Evolutionary conservation across 2,797 vertebrate species (phyloP).

Genomic region (Clarias laeviceps): DNA sequence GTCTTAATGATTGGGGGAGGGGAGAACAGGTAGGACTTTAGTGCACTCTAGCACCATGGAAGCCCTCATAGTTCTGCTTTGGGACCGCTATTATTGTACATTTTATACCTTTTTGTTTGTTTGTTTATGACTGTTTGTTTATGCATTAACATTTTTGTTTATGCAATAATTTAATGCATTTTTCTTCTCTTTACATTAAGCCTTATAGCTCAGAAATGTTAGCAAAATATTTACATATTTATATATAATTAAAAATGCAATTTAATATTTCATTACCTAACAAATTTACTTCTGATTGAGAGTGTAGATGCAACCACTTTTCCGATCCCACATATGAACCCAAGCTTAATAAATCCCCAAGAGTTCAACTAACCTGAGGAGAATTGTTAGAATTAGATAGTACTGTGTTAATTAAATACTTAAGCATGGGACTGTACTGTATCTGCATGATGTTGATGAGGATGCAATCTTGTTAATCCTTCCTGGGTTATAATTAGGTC

Average conservation of each 20-base stretch:
- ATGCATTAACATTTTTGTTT: neutral
- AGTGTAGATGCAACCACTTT: neutral
- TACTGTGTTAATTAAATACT: constrained; percentile 56
- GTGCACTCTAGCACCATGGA: neutral
- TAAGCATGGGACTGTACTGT: constrained; percentile 50
- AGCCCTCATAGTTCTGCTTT: neutral
- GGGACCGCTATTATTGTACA: neutral
- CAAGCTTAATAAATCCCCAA: constrained; percentile 31
- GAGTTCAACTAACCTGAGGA: neutral
- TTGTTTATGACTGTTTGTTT: neutral
- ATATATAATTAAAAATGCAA: neutral
- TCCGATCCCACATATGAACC: constrained; percentile 6
- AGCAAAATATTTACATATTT: neutral
- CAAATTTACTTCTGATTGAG: neutral
- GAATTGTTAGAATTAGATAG: constrained; percentile 48
- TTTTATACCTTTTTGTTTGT: neutral
- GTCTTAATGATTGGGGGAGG: neutral
- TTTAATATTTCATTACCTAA: neutral
- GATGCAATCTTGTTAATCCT: constrained; percentile 62
- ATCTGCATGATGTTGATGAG: constrained; percentile 52
- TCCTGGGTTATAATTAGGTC: constrained; percentile 59
- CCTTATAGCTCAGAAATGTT: neutral
- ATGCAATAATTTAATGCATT: neutral
- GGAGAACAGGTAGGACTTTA: neutral
- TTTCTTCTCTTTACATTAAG: neutral